A percentile compares a stretch with the other conserved stretches of the same genome.
These are phyloP conservation scores for Psix sp. DNA, from an alignment of 1,140 invertebrate genomes.

Conservation along the genomic window DNA sequence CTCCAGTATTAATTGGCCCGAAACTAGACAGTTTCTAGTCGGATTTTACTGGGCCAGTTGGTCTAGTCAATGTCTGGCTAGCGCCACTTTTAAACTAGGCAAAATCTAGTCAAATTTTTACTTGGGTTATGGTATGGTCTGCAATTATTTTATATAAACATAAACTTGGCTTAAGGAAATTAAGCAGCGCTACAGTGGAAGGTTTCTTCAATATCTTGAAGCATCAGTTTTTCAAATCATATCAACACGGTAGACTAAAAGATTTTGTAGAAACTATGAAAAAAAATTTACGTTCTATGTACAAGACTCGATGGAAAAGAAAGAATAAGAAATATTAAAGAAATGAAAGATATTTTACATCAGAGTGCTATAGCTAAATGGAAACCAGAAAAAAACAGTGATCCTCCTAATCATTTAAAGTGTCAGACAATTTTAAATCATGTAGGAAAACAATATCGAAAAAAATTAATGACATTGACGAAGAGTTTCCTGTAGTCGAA, in stretches of 20 bases:
- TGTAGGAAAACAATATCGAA: background rate
- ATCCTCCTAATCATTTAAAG: constrained; percentile 10
- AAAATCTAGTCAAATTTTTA: too few relatives aligned
- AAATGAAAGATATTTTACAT: constrained; percentile 1
- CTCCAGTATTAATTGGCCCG: too few relatives aligned
- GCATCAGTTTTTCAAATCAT: background rate
- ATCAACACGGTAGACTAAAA: background rate
- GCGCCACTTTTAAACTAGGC: too few relatives aligned
- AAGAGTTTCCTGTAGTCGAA: too few relatives aligned
- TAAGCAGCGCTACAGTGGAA: constrained; percentile 20
- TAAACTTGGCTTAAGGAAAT: constrained; percentile 1
- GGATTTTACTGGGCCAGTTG: too few relatives aligned
- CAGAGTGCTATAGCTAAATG: constrained; percentile 8
- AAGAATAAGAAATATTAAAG: background rate
- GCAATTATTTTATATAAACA: constrained; percentile 3
- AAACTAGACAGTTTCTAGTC: too few relatives aligned
- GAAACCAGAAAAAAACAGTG: constrained; percentile 3
- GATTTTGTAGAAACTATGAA: background rate
- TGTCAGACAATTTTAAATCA: constrained; percentile 3
- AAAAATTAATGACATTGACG: too few relatives aligned
- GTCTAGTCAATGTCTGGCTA: too few relatives aligned
- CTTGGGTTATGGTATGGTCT: too few relatives aligned
- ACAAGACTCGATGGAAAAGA: background rate
- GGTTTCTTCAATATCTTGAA: constrained; percentile 7
- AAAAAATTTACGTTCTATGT: constrained; percentile 3